Base-by-base conservation (phyloP, 2,797 vertebrate genomes). In the Cryptoprocta ferox region DNA sequence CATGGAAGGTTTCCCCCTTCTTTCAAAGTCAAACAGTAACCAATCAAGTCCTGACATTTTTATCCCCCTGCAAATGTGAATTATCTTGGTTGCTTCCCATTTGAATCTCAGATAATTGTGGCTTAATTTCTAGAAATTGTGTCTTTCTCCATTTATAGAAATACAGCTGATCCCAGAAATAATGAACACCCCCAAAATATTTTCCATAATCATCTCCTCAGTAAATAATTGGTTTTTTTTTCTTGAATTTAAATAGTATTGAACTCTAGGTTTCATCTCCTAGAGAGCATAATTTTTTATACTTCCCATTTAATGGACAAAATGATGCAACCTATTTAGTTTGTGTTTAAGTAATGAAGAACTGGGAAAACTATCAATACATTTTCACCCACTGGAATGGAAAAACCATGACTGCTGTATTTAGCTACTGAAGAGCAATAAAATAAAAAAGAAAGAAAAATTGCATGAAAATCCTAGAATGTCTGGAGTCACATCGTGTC, bases 111-210 rank as follows among this genome's bases (percentile, higher is more conserved):
- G 37, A 28, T 80, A 32, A 16, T 26, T 28, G 24, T 70, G 66
- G 24, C 56, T 93, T 59, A 28, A 66, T 97, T 76, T 96, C 91
- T 94, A 93, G 85, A 96, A 85, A 95, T 24, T 65, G 48, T 59
- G n/a, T 42, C 19, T 68, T 81, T 66, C 53, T 88, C 48, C 11
- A 19, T 65, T 78, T 53, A 78, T 26, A 75, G 48, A 61, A 66
- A 42, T 70, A 26, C 13, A 70, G 70, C 26, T 86, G 39, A 80
- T 63, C 30, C 45, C 63, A 93, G 93, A 50, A 84, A 63, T 53
- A 76, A 61, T 14, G 53, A 96, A 37, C 70, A 32, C 35, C 66
- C 37, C 9, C 19, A 13, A 66, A 79, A 91, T 28, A 26, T 82
- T 91, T 76, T 83, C 68, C n/a, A 56, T 65, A 71, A 32, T 95